Conservation (phyloP, 2,797 vertebrate genomes). For the Naso thynnoides region DNA sequence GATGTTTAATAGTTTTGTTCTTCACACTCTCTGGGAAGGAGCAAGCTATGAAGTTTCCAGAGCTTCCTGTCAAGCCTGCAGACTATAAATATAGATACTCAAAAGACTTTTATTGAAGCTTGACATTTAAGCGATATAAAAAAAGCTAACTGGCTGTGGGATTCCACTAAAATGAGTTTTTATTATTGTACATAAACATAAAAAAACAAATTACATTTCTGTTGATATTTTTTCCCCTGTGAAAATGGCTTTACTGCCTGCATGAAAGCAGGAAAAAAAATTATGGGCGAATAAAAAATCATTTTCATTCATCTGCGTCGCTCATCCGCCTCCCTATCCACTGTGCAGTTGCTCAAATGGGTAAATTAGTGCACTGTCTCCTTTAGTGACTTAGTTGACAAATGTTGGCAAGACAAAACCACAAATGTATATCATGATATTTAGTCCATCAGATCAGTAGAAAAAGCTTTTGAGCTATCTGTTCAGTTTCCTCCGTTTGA, state of each 20-base stretch:
- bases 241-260: neutral
- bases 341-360: constrained; percentile 2
- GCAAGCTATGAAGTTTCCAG: neutral
- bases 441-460: constrained; percentile 20
- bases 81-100: neutral
- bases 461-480: constrained; percentile 30
- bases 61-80: neutral
- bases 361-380: constrained; percentile 2
- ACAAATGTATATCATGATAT: neutral
- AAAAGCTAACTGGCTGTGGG: neutral
- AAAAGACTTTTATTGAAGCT: neutral
- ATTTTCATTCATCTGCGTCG: neutral
- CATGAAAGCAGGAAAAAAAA: neutral
- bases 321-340: neutral
- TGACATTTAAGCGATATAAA: neutral
- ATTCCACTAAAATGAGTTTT: neutral
- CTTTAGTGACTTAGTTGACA: constrained; percentile 10
- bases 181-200: neutral
- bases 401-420: neutral
- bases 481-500: constrained; percentile 50
- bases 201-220: neutral
- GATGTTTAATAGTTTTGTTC: neutral
- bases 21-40: neutral
- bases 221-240: neutral
- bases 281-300: neutral